Percentiles rank a stretch among this genome's conserved stretches.
These are phyloP conservation scores for Melanostoma mellinum DNA, from an alignment of 2,888 invertebrate species.

Conservation along the genomic window DNA sequence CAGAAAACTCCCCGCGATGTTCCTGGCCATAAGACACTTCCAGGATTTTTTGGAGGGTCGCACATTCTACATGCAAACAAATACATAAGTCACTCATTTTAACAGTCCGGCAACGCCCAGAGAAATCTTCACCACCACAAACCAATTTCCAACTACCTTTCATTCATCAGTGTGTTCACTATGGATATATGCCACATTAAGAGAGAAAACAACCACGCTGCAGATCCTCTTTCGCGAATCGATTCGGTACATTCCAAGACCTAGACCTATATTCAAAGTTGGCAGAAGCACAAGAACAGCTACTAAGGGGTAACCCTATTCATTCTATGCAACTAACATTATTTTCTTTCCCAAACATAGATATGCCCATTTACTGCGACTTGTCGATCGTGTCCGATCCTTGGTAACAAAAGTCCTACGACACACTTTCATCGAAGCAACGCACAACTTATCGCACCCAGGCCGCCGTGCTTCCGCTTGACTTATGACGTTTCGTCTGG, in stretches of 20 bases:
- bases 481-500: constrained; percentile 74
- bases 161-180: constrained; percentile 63
- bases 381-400: constrained; percentile 21
- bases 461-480: constrained; percentile 13
- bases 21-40: constrained; percentile 76
- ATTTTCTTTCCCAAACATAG: constrained; percentile 20
- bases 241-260: constrained; percentile 24
- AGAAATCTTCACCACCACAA: constrained; percentile 70
- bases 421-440: constrained; percentile 45
- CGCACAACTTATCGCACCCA: constrained; percentile 58
- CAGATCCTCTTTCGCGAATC: constrained; percentile 71
- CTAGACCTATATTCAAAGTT: constrained; percentile 20
- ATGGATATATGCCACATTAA: constrained; percentile 67
- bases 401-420: constrained; percentile 60
- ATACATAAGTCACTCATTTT: constrained; percentile 75
- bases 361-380: background rate
- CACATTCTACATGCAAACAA: constrained; percentile 65
- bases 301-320: constrained; percentile 12
- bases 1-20: constrained; percentile 79
- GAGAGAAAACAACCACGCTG: constrained; percentile 62
- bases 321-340: constrained; percentile 25
- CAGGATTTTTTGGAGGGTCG: constrained; percentile 73
- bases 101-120: constrained; percentile 72
- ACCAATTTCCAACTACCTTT: constrained; percentile 53
- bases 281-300: constrained; percentile 43